These are phyloP conservation scores for Drosophila kohkoa DNA, from an alignment of 1,140 invertebrate genomes.

Conservation along the genomic window DNA sequence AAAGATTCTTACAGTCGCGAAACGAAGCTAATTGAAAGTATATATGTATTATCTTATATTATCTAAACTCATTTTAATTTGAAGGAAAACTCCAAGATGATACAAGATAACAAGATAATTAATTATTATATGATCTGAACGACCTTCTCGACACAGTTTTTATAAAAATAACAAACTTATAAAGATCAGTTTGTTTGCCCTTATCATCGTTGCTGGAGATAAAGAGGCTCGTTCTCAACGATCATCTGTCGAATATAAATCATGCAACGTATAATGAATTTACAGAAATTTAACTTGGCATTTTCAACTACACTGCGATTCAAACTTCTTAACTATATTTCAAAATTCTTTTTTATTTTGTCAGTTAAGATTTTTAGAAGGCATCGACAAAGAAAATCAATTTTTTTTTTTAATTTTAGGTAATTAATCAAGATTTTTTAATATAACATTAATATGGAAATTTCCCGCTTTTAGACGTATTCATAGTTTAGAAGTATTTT, in stretches of 20 bases:
- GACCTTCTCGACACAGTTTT: background rate
- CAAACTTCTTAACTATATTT: too few relatives aligned
- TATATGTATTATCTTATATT: background rate
- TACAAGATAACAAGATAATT: background rate
- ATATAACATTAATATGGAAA: too few relatives aligned
- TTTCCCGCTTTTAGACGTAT: too few relatives aligned
- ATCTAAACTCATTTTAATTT: conserved; percentile 13
- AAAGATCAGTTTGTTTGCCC: background rate
- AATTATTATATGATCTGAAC: conserved; percentile 9
- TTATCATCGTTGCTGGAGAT: conserved; percentile 1
- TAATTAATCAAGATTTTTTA: too few relatives aligned
- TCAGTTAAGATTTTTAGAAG: too few relatives aligned
- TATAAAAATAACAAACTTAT: background rate
- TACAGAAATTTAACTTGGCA: background rate
- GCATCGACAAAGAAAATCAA: too few relatives aligned
- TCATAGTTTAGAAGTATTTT: too few relatives aligned
- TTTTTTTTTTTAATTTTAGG: too few relatives aligned
- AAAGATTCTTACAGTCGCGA: too few relatives aligned
- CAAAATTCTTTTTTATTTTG: too few relatives aligned
- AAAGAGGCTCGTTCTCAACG: background rate
- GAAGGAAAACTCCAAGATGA: conserved; percentile 6
- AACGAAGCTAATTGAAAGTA: background rate
- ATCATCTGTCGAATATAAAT: background rate
- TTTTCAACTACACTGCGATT: background rate
- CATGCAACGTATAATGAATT: conserved; percentile 12